Evolutionary conservation across 2,797 vertebrate genomes (phyloP).

Genomic region (Thamnophis elegans): DNA sequence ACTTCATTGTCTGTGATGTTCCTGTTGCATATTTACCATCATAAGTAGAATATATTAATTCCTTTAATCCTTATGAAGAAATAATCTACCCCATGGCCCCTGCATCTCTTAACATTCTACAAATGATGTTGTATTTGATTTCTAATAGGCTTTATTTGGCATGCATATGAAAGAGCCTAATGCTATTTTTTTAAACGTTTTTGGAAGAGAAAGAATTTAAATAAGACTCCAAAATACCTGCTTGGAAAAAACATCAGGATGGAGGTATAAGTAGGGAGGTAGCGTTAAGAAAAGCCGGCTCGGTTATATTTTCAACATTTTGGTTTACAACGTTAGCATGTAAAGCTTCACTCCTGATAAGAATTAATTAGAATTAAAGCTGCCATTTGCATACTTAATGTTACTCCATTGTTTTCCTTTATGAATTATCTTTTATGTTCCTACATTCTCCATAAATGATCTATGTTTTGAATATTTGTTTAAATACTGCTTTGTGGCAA

Average conservation of each 20-base stretch:
- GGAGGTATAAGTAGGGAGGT: neutral
- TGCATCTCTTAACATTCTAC: neutral
- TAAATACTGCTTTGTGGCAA: neutral
- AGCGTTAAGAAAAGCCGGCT: constrained; percentile 2
- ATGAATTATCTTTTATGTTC: constrained; percentile 25
- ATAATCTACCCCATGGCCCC: neutral
- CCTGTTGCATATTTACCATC: neutral
- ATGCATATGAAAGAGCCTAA: constrained; percentile 12
- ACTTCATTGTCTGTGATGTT: neutral
- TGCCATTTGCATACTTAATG: constrained; percentile 33
- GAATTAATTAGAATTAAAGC: constrained; percentile 54
- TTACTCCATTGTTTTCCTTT: constrained; percentile 54
- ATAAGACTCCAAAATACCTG: constrained; percentile 25
- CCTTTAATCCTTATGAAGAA: constrained; percentile 23
- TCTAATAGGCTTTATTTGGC: constrained; percentile 2
- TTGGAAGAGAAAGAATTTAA: constrained; percentile 25
- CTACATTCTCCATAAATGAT: constrained; percentile 12
- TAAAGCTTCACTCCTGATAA: constrained; percentile 49
- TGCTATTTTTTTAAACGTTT: constrained; percentile 36
- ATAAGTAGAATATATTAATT: constrained; percentile 15
- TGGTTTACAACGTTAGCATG: constrained; percentile 32
- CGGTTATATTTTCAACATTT: constrained; percentile 53
- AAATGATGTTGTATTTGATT: constrained; percentile 19
- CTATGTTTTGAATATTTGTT: constrained; percentile 5
- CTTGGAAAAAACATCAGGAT: neutral